phyloP scores from a whole-genome alignment of 1,140 invertebrate genomes.

The Sycophila sp. region DNA sequence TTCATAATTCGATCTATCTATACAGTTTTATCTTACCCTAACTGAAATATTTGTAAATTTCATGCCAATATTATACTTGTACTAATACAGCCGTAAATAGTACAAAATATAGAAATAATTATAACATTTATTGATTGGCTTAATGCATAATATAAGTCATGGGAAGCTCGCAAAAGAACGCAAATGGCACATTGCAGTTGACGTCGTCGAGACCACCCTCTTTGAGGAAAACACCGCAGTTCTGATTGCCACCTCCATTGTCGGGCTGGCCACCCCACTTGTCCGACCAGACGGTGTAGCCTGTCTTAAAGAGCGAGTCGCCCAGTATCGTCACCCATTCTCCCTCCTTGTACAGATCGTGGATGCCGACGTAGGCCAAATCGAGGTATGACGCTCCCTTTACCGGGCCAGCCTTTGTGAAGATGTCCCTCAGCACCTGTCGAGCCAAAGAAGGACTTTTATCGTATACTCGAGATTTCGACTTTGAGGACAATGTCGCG shows the following conservation, averaged over 20 bases:
- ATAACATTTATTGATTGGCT: neutral
- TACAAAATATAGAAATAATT: too few species aligned
- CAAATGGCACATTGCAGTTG: slow-evolving; percentile 52
- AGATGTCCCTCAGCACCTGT: slow-evolving; percentile 56
- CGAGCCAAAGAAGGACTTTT: too few species aligned
- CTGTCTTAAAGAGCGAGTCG: slow-evolving; percentile 58
- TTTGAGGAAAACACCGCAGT: slow-evolving; percentile 58
- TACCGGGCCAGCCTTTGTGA: slow-evolving; percentile 47
- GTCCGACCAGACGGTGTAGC: slow-evolving; percentile 59
- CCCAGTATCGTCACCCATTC: slow-evolving; percentile 61
- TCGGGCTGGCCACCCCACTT: slow-evolving; percentile 61
- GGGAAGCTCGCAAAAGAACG: slow-evolving; percentile 59
- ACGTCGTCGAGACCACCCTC: slow-evolving; percentile 60
- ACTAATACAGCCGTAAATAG: too few species aligned
- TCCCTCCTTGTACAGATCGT: slow-evolving; percentile 59
- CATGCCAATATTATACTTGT: too few species aligned
- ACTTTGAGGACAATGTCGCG: too few species aligned
- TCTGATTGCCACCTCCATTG: slow-evolving; percentile 56
- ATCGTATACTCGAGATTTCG: too few species aligned
- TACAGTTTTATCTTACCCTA: too few species aligned
- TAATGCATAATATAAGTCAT: slow-evolving; percentile 26
- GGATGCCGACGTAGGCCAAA: slow-evolving; percentile 57
- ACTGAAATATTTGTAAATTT: too few species aligned
- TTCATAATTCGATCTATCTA: too few species aligned
- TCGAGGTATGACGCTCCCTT: slow-evolving; percentile 49